phyloP scores from a whole-genome alignment of 2,113 vertebrate species.

The Trichechus manatus region DNA sequence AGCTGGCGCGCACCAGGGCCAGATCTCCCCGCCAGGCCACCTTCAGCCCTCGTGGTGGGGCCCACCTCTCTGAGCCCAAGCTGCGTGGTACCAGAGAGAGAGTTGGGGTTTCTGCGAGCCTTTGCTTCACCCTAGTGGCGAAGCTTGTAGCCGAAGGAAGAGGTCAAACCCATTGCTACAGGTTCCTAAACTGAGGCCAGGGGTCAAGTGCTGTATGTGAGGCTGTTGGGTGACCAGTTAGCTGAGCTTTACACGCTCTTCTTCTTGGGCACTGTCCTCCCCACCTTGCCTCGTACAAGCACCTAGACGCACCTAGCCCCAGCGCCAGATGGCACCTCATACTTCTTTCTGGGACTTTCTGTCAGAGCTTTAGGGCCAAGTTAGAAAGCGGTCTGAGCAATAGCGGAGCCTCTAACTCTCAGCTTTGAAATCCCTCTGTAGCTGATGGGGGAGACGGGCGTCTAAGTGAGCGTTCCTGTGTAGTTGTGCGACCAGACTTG shows the following conservation, averaged over 20 bases:
- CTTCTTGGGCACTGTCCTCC: neutral
- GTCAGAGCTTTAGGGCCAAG: neutral
- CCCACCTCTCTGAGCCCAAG: neutral
- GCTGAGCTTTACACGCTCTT: neutral
- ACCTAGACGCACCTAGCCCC: neutral
- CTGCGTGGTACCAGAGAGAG: neutral
- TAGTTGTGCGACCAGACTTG: neutral
- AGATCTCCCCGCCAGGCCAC: neutral
- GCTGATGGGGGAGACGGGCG: rapidly evolving
- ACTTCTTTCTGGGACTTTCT: neutral
- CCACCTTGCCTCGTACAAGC: rapidly evolving
- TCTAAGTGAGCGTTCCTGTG: neutral
- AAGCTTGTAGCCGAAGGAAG: neutral
- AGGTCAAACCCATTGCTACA: constrained; percentile 77
- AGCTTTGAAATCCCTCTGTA: neutral
- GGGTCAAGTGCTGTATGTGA: neutral
- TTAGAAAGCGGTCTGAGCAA: neutral
- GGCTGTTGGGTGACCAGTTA: neutral
- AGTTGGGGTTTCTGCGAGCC: constrained; percentile 46
- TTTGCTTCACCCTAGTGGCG: constrained; percentile 80
- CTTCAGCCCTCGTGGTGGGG: neutral
- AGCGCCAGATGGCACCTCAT: neutral
- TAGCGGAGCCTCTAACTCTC: neutral
- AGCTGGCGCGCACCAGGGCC: neutral
- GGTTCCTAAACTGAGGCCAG: constrained; percentile 75